Evolutionary conservation across 2,113 vertebrate genomes (phyloP), one percentile per base, ranked within the genome.

Genomic region (Peromyscus californicus): DNA sequence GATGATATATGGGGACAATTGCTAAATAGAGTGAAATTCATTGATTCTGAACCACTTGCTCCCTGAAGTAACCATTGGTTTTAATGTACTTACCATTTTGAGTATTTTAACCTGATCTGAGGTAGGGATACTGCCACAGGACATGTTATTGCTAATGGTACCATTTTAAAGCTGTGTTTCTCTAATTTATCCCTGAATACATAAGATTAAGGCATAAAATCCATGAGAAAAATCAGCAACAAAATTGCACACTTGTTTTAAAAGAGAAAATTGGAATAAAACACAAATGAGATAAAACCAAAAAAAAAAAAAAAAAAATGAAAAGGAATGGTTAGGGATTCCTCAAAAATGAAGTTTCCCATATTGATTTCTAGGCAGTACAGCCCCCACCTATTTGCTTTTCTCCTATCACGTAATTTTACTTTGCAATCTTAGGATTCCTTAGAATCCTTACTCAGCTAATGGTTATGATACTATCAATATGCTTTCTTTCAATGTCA

Each of bases 211-310:
- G 70, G 82, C 4, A 61, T 22, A n/a, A 75, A 78, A 79, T 39
- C 1, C 88, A 96, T 36, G 45, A 88, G 8, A 72, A 92, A 90
- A 69, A 69, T 82, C 2, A 93, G 72, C 63, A 91, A 65, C 4
- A 92, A 80, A 83, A 92, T 2, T 65, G 63, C n/a, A 36, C 1
- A 51, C 11, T 91, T 95, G 21, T 95, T 72, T 85, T 91, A 85
- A 95, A 90, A 84, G 45, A 92, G 10, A 65, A 91, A 84, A 75
- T 67, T 15, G 22, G 39, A 96, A 10, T 8, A 92, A 91, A 89
- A 91, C 5, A 16, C 5, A 85, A 75, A 94, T 21, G 67, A 74
- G 89, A 78, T n/a, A 72, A 96, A 72, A 59, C 10, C 48, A 22
- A 45, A 69, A 89, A 70, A 36, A 33, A 22, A 45, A 69, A 89